Conservation (phyloP, 2,113 vertebrate genomes). For the Coreoperca whiteheadi region DNA sequence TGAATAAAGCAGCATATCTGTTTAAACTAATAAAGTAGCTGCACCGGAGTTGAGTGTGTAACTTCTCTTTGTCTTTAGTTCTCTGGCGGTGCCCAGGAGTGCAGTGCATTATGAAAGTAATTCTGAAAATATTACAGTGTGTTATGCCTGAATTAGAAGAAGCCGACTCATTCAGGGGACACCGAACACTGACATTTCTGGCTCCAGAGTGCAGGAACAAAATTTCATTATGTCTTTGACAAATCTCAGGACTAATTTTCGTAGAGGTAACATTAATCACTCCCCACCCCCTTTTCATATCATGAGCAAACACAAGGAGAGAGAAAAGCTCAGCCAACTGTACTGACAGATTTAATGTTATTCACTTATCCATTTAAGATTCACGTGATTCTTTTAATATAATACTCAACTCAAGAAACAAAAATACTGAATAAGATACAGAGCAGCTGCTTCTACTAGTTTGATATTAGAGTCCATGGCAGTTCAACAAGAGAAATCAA, state of each 20-base stretch:
- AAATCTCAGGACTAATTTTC: constrained; percentile 58
- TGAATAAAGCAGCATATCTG: constrained; percentile 30
- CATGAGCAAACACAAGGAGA: constrained; percentile 50
- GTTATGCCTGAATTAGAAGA: constrained; percentile 52
- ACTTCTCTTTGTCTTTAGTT: constrained; percentile 44
- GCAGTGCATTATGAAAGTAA: constrained; percentile 45
- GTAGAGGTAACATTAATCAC: constrained; percentile 62
- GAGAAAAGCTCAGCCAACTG: constrained; percentile 16
- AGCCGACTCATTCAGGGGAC: constrained; percentile 43
- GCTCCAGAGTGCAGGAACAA: constrained; percentile 38
- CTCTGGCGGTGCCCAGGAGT: constrained; percentile 40
- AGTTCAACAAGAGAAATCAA: constrained; percentile 8
- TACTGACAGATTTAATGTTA: constrained; percentile 47
- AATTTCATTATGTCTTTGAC: constrained; percentile 55
- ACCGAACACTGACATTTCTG: constrained; percentile 43
- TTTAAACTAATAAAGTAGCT: constrained; percentile 43
- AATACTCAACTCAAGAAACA: constrained; percentile 21
- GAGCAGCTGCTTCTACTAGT: not conserved
- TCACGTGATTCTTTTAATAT: constrained; percentile 42
- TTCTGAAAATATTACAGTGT: constrained; percentile 60
- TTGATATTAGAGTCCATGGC: not conserved
- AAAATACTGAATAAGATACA: constrained; percentile 22
- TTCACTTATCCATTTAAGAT: constrained; percentile 47
- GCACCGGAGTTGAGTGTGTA: constrained; percentile 18
- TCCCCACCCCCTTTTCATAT: constrained; percentile 40